Conservation (phyloP, 2,797 vertebrate species). For the Capromys pilorides region DNA sequence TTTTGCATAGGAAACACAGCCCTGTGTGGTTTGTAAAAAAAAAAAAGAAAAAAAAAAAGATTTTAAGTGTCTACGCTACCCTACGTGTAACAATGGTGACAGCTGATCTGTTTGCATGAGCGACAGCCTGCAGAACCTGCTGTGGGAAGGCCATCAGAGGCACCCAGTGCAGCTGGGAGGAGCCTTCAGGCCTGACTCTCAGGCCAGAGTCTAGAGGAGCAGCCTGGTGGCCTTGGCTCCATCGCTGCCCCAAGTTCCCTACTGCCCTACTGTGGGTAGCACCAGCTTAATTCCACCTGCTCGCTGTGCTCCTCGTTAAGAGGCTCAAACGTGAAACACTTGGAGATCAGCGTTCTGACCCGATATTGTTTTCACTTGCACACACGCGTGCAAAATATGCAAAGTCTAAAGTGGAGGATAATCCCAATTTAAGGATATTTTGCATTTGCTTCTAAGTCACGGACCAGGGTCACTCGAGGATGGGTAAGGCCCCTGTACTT, state of each 20-base stretch:
- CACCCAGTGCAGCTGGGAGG: not conserved
- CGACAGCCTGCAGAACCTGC: not conserved
- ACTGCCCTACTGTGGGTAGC: not conserved
- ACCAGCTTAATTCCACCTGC: not conserved
- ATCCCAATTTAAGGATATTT: not conserved
- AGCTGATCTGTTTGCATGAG: conserved; percentile 23
- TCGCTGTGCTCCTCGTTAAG: not conserved
- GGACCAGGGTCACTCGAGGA: not conserved
- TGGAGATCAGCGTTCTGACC: not conserved
- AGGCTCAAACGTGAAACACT: not conserved
- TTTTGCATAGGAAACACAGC: conserved; percentile 24
- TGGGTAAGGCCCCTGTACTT: not conserved
- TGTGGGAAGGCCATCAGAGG: not conserved
- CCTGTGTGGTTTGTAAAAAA: not conserved
- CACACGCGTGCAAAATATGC: not conserved
- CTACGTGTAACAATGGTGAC: conserved; percentile 33
- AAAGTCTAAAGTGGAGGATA: not conserved
- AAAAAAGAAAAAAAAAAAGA: not conserved
- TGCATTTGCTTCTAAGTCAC: not conserved
- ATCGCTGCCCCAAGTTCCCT: not conserved
- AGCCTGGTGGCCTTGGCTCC: not conserved
- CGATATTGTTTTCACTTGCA: not conserved
- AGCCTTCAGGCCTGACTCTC: not conserved
- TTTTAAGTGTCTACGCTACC: conserved; percentile 14
- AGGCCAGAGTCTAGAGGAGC: not conserved